Evolutionary conservation across 2,888 invertebrate genomes (phyloP).

Genomic region (Gonocerus acuteangulatus): DNA sequence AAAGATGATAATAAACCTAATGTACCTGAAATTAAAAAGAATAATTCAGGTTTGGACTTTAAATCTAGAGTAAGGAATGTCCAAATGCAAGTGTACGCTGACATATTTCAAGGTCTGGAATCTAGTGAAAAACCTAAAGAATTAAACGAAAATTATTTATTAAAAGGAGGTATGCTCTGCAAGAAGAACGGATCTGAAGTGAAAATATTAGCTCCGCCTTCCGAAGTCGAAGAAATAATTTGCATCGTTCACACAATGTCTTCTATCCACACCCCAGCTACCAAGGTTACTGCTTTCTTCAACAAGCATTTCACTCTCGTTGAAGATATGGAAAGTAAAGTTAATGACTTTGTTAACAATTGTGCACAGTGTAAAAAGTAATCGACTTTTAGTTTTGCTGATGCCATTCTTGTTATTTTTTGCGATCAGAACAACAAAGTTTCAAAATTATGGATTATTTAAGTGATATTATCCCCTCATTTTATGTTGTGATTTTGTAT

Average conservation of each 20-base stretch:
- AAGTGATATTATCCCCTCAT: no score
- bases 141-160: slow-evolving; percentile 9
- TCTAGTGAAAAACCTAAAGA: neutral
- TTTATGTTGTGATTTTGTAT: no score
- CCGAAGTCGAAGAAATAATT: slow-evolving; percentile 20
- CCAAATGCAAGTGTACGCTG: slow-evolving; percentile 18
- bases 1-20: neutral
- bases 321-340: slow-evolving; percentile 21
- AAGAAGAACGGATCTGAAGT: slow-evolving; percentile 23
- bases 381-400: slow-evolving; percentile 9
- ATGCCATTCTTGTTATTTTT: no score
- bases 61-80: slow-evolving; percentile 24
- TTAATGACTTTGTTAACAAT: slow-evolving; percentile 24
- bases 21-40: neutral
- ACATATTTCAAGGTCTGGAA: slow-evolving; percentile 14
- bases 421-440: no score
- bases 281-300: slow-evolving; percentile 26
- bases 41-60: slow-evolving; percentile 21
- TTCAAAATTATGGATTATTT: no score
- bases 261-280: slow-evolving; percentile 24
- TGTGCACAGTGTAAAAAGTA: slow-evolving; percentile 26
- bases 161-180: slow-evolving; percentile 33
- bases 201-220: slow-evolving; percentile 19
- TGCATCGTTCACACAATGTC: slow-evolving; percentile 31
- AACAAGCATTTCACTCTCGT: slow-evolving; percentile 30